Percentiles rank a stretch among this genome's conserved stretches.
Evolutionary conservation across 2,797 vertebrate genomes (phyloP).

Genomic region (Sebastes iracundus): DNA sequence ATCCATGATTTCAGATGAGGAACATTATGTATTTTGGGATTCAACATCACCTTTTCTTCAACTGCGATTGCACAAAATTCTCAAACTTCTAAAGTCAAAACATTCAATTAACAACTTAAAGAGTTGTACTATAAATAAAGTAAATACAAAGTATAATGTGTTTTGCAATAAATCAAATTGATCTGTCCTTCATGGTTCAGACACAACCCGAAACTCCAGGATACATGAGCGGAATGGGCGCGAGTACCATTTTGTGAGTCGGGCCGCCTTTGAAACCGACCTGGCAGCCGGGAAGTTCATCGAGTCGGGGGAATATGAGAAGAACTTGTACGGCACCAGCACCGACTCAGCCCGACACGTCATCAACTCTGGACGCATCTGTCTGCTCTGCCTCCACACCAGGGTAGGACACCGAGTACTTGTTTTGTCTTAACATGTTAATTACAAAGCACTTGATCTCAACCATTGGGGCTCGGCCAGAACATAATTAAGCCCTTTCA

Average conservation of each 20-base stretch:
- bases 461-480: not conserved
- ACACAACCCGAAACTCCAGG: slow-evolving; percentile 90
- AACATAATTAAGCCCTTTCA: slow-evolving; percentile 6
- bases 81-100: not conserved
- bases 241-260: slow-evolving; percentile 94
- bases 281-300: slow-evolving; percentile 91
- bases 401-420: slow-evolving; percentile 80
- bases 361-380: slow-evolving; percentile 94
- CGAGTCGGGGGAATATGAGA: slow-evolving; percentile 94
- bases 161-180: not conserved
- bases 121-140: not conserved
- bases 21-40: not conserved
- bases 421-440: not conserved
- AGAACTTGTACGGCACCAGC: slow-evolving; percentile 95
- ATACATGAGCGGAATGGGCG: slow-evolving; percentile 90
- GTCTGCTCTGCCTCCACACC: slow-evolving; percentile 92
- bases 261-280: slow-evolving; percentile 89
- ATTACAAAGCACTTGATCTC: not conserved
- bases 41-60: not conserved
- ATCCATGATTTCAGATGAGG: not conserved
- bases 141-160: not conserved
- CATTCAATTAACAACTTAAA: not conserved
- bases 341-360: slow-evolving; percentile 92
- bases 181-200: slow-evolving; percentile 64
- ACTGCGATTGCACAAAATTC: not conserved